Evolutionary conservation across 92 coral and sea anemone species (phyloP).

Genomic region (Porites cylindrica): DNA sequence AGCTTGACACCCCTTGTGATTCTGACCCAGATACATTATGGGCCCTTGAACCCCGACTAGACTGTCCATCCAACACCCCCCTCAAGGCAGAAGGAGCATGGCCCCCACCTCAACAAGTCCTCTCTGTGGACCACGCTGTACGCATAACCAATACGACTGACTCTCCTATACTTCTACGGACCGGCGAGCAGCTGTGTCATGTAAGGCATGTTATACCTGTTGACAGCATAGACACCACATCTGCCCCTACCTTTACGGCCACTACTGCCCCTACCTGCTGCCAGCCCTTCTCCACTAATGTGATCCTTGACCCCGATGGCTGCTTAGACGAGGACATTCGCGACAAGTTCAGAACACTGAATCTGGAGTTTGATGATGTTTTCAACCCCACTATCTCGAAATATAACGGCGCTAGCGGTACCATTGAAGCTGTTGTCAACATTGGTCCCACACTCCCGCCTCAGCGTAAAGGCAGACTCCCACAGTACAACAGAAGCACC

Average conservation of each 20-base stretch:
- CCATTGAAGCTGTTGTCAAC: conserved; percentile 14
- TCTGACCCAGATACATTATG: conserved; percentile 16
- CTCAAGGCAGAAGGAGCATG: too few relatives aligned
- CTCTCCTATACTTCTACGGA: too few relatives aligned
- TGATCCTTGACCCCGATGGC: conserved; percentile 38
- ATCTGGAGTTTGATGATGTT: conserved; percentile 39
- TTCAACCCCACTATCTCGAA: conserved; percentile 40
- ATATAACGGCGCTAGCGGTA: conserved; percentile 52
- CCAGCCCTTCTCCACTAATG: conserved; percentile 31
- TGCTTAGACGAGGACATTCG: conserved; percentile 29
- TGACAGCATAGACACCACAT: too few relatives aligned
- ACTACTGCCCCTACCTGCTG: conserved; percentile 11
- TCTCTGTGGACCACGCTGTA: too few relatives aligned
- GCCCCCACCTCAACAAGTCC: too few relatives aligned
- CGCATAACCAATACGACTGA: too few relatives aligned
- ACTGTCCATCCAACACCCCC: too few relatives aligned
- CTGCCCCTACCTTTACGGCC: conserved; percentile 16
- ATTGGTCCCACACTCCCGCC: neutral
- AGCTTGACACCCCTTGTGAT: too few relatives aligned
- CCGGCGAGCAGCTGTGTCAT: too few relatives aligned
- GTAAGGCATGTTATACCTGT: too few relatives aligned
- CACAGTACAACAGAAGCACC: conserved; percentile 11
- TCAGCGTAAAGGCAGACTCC: conserved; percentile 28
- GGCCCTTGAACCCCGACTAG: conserved; percentile 61
- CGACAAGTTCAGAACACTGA: conserved; percentile 34